Base-by-base conservation (phyloP, 2,113 vertebrate species). In the Chitala chitala region DNA sequence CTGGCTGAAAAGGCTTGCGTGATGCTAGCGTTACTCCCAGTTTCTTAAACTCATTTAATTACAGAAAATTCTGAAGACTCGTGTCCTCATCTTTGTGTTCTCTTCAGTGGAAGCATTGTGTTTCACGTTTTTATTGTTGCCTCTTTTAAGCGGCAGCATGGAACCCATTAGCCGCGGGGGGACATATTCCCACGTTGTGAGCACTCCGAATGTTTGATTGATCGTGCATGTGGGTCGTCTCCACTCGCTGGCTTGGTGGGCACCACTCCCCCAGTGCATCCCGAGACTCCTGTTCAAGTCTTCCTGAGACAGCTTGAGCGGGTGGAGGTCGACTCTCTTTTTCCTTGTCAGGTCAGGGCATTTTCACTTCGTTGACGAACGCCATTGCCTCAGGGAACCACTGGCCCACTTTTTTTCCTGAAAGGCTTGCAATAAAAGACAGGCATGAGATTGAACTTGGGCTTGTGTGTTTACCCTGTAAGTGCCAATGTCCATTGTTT, bases 41-140 rank as follows among this genome's bases (percentile, higher is more conserved):
- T 38, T 54, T 36, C 31, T 71, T 54, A 36, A 64, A 53, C 31
- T 26, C 68, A 72, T 76, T 71, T 64, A 38, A 69, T 64, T 13
- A 66, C 63, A 46, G 36, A 66, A 66, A 15, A 36, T 40, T 5
- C 31, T 36, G n/a, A 29, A 63, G 59, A 66, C 24, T 36, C 15
- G 36, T 44, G 40, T 66, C 46, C 64, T 68, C 42, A 46, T 26
- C 42, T 48, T 68, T 48, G 40, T 17, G 6, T 46, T 5, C 40
- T 26, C n/a, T 48, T 46, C 12, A n/a, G 38, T 36, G 13, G 8
- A 42, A 68, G 22, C 26, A 26, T 68, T 68, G 64, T 65, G n/a
- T 68, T 68, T 46, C 9, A 46, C 46, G 12, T 26, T 61, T 63
- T 63, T 63, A 63, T 63, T 63, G 59, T 63, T 36, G 31, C 38